These are phyloP conservation scores for Mactromeris polynyma DNA, from an alignment of 2,888 invertebrate genomes.

Conservation along the genomic window DNA sequence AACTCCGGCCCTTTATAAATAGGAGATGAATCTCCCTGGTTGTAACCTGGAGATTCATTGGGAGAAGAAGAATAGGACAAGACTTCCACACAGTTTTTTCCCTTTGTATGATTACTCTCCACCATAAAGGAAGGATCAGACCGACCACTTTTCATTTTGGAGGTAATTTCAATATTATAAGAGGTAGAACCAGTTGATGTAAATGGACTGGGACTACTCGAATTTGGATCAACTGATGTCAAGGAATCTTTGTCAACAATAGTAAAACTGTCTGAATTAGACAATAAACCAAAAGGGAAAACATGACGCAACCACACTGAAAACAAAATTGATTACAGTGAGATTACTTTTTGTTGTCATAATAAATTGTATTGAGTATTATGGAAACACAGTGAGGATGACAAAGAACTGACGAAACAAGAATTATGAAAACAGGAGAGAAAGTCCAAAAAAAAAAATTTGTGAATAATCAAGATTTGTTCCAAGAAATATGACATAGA, in stretches of 20 bases:
- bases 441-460: no score
- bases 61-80: conserved; percentile 50
- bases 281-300: conserved; percentile 66
- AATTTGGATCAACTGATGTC: conserved; percentile 36
- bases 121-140: conserved; percentile 26
- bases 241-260: conserved; percentile 29
- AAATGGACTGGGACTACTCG: conserved; percentile 38
- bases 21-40: conserved; percentile 34
- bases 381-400: no score
- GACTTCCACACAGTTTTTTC: conserved; percentile 19
- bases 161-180: background rate
- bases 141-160: background rate
- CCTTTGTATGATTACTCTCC: conserved; percentile 13
- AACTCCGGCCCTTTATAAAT: conserved; percentile 18
- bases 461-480: no score
- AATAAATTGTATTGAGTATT: no score
- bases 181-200: conserved; percentile 24
- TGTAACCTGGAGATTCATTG: conserved; percentile 31
- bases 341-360: no score
- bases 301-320: conserved; percentile 64
- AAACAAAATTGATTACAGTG: conserved; percentile 16
- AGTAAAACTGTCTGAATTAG: conserved; percentile 64
- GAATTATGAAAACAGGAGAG: no score
- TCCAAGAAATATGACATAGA: no score
- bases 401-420: no score